These are phyloP conservation scores for Cerastis rubricosa DNA, from an alignment of 2,888 invertebrate genomes.

Conservation along the genomic window DNA sequence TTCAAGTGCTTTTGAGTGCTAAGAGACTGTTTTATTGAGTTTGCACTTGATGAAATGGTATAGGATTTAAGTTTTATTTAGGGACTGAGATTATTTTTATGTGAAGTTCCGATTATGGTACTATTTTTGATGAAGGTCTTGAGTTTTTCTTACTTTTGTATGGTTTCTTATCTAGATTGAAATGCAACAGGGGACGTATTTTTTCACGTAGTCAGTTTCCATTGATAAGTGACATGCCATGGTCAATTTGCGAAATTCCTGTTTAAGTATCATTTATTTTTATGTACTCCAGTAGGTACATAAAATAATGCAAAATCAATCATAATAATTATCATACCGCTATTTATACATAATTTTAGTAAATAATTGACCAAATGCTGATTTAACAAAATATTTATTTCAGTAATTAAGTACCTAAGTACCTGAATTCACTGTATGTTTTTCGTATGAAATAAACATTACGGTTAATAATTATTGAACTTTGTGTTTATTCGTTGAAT, in stretches of 20 bases:
- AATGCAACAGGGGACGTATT: neutral
- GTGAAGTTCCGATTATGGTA: slow-evolving; percentile 3
- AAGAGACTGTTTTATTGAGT: slow-evolving; percentile 43
- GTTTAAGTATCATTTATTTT: too few relatives aligned
- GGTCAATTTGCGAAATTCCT: neutral
- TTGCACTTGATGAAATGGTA: slow-evolving; percentile 31
- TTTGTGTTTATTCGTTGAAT: neutral
- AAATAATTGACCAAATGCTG: slow-evolving; percentile 13
- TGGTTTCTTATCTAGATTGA: neutral
- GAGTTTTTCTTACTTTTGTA: neutral
- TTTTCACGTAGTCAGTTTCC: neutral
- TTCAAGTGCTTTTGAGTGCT: slow-evolving; percentile 33
- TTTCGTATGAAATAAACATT: slow-evolving; percentile 7
- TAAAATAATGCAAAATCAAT: too few relatives aligned
- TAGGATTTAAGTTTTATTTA: slow-evolving; percentile 17
- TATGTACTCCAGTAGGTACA: too few relatives aligned
- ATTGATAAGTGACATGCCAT: neutral
- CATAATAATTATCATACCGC: too few relatives aligned
- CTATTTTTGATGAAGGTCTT: neutral
- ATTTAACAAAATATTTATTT: slow-evolving; percentile 12
- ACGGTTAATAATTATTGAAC: neutral
- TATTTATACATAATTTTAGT: neutral
- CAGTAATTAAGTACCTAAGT: too few relatives aligned
- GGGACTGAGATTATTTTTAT: neutral
- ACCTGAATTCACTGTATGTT: neutral